These are phyloP conservation scores for Anoplius nigerrimus DNA, from an alignment of 2,888 invertebrate species.

Conservation along the genomic window DNA sequence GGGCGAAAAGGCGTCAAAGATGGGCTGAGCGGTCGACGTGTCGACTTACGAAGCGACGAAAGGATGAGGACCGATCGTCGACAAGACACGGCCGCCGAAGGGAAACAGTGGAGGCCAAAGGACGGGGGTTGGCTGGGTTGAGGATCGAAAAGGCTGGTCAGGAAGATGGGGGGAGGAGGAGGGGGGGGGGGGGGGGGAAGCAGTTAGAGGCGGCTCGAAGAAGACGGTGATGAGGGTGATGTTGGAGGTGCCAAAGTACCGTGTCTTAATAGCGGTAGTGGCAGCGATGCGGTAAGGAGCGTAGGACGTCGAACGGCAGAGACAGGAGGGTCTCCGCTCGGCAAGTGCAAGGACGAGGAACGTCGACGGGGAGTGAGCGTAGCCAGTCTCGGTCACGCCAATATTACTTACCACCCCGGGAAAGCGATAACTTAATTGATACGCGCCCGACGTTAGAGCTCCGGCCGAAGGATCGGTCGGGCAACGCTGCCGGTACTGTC, in stretches of 20 bases:
- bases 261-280: conserved; percentile 60
- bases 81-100: too few species aligned
- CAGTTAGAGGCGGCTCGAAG: too few species aligned
- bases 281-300: conserved; percentile 48
- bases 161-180: conserved; percentile 4
- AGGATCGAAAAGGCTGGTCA: not conserved
- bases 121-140: too few species aligned
- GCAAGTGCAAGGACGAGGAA: too few species aligned
- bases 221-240: conserved; percentile 30
- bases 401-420: conserved; percentile 60
- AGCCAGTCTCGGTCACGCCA: conserved; percentile 42
- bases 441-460: conserved; percentile 52
- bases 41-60: conserved; percentile 59
- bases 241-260: conserved; percentile 50
- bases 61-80: conserved; percentile 61
- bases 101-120: too few species aligned
- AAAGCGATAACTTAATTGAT: conserved; percentile 65
- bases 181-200: conserved; percentile 24
- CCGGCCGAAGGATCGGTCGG: conserved; percentile 43
- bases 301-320: conserved; percentile 23
- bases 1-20: conserved; percentile 45
- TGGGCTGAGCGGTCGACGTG: conserved; percentile 56
- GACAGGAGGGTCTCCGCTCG: not conserved
- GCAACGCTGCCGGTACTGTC: conserved; percentile 10
- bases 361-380: too few species aligned